phyloP scores from a whole-genome alignment of 2,888 invertebrate species.

The Melieria omissa region DNA sequence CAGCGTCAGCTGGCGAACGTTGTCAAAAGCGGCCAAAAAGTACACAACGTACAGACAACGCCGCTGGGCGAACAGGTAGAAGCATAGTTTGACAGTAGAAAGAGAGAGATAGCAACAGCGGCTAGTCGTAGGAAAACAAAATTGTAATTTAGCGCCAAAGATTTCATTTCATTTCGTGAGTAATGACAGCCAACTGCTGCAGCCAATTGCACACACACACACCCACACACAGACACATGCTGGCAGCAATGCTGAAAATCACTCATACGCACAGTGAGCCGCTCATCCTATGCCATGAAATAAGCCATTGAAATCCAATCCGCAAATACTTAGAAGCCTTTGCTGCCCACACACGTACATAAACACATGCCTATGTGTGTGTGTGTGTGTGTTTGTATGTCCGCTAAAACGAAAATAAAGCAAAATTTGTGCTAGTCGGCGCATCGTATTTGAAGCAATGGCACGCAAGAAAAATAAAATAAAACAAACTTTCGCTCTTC shows the following conservation, averaged over 20 bases:
- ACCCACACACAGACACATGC: constrained; percentile 23
- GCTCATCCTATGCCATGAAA: constrained; percentile 20
- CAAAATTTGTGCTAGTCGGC: background rate
- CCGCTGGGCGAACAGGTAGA: too few relatives aligned
- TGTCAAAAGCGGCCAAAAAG: constrained; percentile 53
- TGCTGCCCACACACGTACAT: constrained; percentile 23
- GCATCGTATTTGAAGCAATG: background rate
- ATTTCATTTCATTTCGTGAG: constrained; percentile 24
- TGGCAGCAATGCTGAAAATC: background rate
- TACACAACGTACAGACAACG: too few relatives aligned
- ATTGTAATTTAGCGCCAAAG: constrained; percentile 25
- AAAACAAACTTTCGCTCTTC: constrained; percentile 59
- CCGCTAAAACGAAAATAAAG: background rate
- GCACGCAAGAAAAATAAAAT: background rate
- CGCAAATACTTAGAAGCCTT: constrained; percentile 49
- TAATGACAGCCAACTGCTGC: constrained; percentile 19
- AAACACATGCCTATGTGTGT: background rate
- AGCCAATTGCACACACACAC: constrained; percentile 39
- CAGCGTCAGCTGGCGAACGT: constrained; percentile 55
- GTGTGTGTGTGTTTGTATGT: background rate
- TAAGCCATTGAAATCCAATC: constrained; percentile 59
- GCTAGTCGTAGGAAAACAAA: constrained; percentile 16
- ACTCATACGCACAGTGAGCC: background rate
- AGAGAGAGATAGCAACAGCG: constrained; percentile 30
- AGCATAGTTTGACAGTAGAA: too few relatives aligned